A percentile compares a stretch with the other conserved stretches of the same genome.
These are phyloP conservation scores for Sipunculus nudus DNA, from an alignment of 2,888 invertebrate genomes.

Conservation along the genomic window DNA sequence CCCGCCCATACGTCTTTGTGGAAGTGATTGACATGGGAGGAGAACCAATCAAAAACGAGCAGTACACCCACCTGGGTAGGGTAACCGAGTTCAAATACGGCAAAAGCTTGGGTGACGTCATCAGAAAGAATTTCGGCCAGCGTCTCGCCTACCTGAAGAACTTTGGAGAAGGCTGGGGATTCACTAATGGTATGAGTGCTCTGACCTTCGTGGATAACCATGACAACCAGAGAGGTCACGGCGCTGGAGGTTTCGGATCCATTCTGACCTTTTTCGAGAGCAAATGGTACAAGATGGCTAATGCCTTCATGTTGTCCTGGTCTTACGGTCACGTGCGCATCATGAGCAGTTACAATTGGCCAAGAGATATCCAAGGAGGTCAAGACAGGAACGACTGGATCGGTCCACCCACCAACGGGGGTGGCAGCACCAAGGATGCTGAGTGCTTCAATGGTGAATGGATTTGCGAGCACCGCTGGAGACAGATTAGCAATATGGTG, in stretches of 20 bases:
- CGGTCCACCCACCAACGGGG: constrained; percentile 40
- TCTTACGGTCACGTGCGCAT: constrained; percentile 38
- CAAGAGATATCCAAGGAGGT: constrained; percentile 19
- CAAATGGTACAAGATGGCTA: constrained; percentile 30
- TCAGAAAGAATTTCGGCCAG: constrained; percentile 30
- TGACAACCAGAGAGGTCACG: constrained; percentile 78
- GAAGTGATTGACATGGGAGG: constrained; percentile 65
- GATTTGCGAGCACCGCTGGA: constrained; percentile 64
- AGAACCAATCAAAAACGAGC: constrained; percentile 39
- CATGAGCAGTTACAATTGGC: constrained; percentile 72
- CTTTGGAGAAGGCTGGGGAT: constrained; percentile 56
- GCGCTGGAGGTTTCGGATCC: constrained; percentile 21
- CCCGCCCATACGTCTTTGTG: constrained; percentile 52
- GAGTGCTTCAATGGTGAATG: constrained; percentile 45
- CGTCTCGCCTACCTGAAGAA: constrained; percentile 41
- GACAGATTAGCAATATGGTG: constrained; percentile 59
- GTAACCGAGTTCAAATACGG: constrained; percentile 46
- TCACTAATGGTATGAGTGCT: constrained; percentile 63
- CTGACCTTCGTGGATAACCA: constrained; percentile 87
- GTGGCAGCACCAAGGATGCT: constrained; percentile 56
- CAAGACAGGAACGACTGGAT: constrained; percentile 33
- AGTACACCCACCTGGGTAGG: constrained; percentile 40
- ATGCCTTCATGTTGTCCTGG: constrained; percentile 41
- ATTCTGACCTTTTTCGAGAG: constrained; percentile 34
- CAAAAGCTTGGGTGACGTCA: constrained; percentile 16